These are phyloP conservation scores for Plebejus argus DNA, from an alignment of 2,888 invertebrate species.

Conservation along the genomic window DNA sequence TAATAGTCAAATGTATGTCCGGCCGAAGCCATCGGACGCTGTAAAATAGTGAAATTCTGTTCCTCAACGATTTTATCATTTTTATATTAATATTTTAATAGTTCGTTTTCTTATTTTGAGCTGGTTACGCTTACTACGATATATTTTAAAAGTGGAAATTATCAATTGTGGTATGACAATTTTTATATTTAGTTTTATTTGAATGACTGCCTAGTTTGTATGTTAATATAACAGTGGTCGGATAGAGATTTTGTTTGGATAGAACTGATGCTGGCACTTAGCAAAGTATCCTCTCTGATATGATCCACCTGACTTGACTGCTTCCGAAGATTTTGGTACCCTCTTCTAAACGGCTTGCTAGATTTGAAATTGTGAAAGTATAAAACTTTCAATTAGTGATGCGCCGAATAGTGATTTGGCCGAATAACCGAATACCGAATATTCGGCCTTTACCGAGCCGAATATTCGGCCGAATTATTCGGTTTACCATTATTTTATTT, in stretches of 20 bases:
- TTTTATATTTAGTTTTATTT: constrained; percentile 70
- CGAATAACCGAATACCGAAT: no score
- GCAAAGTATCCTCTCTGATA: background rate
- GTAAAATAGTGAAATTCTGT: constrained; percentile 59
- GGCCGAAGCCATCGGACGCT: constrained; percentile 35
- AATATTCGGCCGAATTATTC: no score
- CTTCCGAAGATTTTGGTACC: no score
- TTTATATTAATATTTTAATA: constrained; percentile 53
- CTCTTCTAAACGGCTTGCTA: no score
- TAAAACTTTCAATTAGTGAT: no score
- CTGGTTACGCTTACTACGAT: constrained; percentile 77
- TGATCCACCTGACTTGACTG: background rate
- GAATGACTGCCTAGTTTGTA: constrained; percentile 80
- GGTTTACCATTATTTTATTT: no score
- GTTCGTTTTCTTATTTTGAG: constrained; percentile 60
- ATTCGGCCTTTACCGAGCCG: no score
- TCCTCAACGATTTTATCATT: constrained; percentile 58
- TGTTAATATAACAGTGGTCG: constrained; percentile 49
- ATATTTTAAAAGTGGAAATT: constrained; percentile 54
- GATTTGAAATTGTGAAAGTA: no score
- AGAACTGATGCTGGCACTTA: background rate
- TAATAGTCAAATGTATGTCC: constrained; percentile 35
- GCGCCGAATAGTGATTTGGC: no score
- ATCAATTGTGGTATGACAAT: constrained; percentile 57
- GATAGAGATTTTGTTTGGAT: constrained; percentile 30